phyloP scores from a whole-genome alignment of 2,888 invertebrate genomes.

The Nymphalis c-album region DNA sequence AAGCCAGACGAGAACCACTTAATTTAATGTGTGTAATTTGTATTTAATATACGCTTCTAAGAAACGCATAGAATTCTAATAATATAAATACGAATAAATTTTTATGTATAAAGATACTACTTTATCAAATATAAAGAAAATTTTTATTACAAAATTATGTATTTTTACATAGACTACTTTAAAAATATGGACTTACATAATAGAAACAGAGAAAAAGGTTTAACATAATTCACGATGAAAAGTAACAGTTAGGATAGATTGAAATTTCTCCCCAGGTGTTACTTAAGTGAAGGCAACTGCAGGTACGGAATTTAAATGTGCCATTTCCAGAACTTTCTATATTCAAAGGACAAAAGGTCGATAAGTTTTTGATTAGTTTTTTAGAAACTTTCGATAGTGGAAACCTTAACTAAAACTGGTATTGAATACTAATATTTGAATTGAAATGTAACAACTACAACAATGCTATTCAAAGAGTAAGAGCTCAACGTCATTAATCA shows the following conservation, averaged over 20 bases:
- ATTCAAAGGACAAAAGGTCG: conserved; percentile 2
- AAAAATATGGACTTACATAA: not conserved
- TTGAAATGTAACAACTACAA: not conserved
- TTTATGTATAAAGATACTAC: too few species aligned
- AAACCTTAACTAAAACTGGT: not conserved
- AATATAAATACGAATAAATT: too few species aligned
- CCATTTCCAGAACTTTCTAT: conserved; percentile 4
- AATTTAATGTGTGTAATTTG: too few species aligned
- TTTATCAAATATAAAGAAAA: too few species aligned
- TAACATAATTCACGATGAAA: not conserved
- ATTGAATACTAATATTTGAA: not conserved
- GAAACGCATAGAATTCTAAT: too few species aligned
- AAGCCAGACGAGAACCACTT: too few species aligned
- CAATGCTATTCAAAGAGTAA: too few species aligned
- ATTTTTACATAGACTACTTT: too few species aligned
- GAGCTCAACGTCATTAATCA: too few species aligned
- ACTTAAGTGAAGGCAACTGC: not conserved
- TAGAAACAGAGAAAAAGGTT: not conserved
- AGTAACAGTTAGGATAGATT: conserved; percentile 2
- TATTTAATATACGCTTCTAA: too few species aligned
- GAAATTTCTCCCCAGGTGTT: conserved; percentile 3
- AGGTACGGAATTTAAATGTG: conserved; percentile 10
- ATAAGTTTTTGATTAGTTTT: conserved; percentile 26
- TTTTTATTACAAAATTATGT: too few species aligned
- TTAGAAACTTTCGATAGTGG: not conserved